Conservation (phyloP, 2,113 vertebrate species). For the Ailurus styani region DNA sequence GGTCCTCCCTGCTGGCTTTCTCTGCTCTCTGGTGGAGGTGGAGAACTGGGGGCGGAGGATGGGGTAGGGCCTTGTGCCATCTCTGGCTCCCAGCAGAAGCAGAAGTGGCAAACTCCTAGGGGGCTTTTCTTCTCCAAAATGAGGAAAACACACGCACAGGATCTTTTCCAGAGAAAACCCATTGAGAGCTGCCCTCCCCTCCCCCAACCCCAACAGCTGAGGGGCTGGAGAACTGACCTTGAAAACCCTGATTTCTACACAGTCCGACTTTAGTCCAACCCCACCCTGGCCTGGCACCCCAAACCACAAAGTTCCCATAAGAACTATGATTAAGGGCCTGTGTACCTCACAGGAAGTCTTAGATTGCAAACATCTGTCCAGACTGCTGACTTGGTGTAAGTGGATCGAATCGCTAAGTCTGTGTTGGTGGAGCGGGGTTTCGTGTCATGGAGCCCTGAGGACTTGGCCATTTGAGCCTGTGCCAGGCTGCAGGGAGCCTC, state of each 20-base stretch:
- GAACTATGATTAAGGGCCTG: not conserved
- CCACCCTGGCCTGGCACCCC: not conserved
- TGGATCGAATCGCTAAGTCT: not conserved
- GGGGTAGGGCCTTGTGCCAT: accelerated
- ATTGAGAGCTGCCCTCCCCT: accelerated
- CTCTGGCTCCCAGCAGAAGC: not conserved
- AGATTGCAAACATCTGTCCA: constrained; percentile 59
- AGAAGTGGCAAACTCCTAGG: not conserved
- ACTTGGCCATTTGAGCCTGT: not conserved
- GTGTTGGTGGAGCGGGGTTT: not conserved
- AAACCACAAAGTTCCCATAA: not conserved
- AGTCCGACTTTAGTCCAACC: not conserved
- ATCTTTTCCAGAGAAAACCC: not conserved
- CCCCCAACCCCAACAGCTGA: not conserved
- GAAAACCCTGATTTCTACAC: not conserved
- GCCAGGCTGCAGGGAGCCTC: not conserved
- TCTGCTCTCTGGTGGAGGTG: not conserved
- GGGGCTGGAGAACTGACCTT: not conserved
- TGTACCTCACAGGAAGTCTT: constrained; percentile 51
- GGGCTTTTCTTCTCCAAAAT: not conserved
- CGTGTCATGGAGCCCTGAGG: not conserved
- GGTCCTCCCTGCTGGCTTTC: not conserved
- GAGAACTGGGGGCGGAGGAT: accelerated
- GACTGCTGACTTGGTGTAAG: not conserved
- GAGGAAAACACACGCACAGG: not conserved